These are phyloP conservation scores for Oscarella lobularis DNA, from an alignment of 37 sponge, comb jelly and placozoan species.

Conservation along the genomic window DNA sequence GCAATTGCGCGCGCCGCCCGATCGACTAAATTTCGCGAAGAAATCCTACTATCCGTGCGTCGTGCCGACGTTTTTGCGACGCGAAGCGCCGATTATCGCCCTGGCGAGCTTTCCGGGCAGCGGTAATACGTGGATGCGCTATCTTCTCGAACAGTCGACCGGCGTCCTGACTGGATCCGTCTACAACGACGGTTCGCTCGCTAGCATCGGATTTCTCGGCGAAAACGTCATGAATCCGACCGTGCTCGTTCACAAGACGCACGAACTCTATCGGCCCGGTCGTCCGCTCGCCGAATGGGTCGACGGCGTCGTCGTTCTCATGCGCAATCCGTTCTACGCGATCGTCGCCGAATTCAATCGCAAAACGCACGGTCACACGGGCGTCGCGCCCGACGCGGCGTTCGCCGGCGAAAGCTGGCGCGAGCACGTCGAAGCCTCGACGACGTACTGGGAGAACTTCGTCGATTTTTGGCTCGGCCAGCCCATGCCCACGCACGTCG, in stretches of 20 bases:
- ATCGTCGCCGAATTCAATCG: background rate
- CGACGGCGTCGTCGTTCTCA: background rate
- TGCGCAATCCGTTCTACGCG: background rate
- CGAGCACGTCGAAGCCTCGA: too few relatives aligned
- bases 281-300: background rate
- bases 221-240: background rate
- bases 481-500: background rate
- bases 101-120: background rate
- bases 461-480: too few relatives aligned
- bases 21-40: background rate
- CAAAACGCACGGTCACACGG: background rate
- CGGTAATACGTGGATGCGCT: slow-evolving; percentile 3
- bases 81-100: background rate
- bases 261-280: background rate
- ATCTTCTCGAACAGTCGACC: background rate
- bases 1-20: slow-evolving; percentile 2
- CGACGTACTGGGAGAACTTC: too few relatives aligned
- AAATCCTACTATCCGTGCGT: slow-evolving; percentile 8
- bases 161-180: background rate
- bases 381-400: background rate
- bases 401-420: slow-evolving; percentile 3
- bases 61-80: background rate
- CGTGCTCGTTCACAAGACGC: background rate
- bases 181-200: background rate
- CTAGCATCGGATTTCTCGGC: background rate